Conservation (phyloP, 2,888 invertebrate species). For the Junonia oenone region DNA sequence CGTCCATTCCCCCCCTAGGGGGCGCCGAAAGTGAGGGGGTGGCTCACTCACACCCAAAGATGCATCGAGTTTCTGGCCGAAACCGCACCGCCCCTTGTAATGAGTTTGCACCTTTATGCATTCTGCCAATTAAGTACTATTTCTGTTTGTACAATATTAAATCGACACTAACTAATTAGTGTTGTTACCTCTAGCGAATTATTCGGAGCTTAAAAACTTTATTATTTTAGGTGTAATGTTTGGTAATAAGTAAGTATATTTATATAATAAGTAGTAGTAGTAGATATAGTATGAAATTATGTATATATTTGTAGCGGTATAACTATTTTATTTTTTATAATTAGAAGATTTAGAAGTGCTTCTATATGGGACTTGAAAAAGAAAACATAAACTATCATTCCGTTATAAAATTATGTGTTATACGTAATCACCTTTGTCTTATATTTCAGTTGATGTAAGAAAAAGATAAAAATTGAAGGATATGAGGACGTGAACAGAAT, state of each 20-base stretch:
- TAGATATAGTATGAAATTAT: too few relatives aligned
- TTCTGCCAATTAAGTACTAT: constrained; percentile 32
- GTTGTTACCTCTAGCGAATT: constrained; percentile 15
- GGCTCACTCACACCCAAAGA: constrained; percentile 72
- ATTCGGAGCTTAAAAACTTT: constrained; percentile 5
- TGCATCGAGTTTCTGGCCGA: constrained; percentile 73
- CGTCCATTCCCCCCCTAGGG: constrained; percentile 70
- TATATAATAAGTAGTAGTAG: too few relatives aligned
- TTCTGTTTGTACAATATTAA: constrained; percentile 31
- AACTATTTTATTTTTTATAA: too few relatives aligned
- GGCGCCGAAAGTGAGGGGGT: constrained; percentile 42
- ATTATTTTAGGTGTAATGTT: neutral
- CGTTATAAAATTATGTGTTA: too few relatives aligned
- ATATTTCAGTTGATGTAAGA: neutral
- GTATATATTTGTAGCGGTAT: too few relatives aligned
- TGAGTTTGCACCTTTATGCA: constrained; percentile 62
- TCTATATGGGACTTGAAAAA: too few relatives aligned
- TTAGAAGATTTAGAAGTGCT: too few relatives aligned
- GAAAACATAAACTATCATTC: too few relatives aligned
- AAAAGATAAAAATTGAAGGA: neutral
- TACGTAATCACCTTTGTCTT: too few relatives aligned
- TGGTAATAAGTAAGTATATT: too few relatives aligned
- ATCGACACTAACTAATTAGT: constrained; percentile 30
- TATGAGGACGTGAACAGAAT: neutral
- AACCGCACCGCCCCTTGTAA: constrained; percentile 67